These are phyloP conservation scores for Cebus imitator DNA, from an alignment of 2,113 vertebrate genomes.

Conservation along the genomic window DNA sequence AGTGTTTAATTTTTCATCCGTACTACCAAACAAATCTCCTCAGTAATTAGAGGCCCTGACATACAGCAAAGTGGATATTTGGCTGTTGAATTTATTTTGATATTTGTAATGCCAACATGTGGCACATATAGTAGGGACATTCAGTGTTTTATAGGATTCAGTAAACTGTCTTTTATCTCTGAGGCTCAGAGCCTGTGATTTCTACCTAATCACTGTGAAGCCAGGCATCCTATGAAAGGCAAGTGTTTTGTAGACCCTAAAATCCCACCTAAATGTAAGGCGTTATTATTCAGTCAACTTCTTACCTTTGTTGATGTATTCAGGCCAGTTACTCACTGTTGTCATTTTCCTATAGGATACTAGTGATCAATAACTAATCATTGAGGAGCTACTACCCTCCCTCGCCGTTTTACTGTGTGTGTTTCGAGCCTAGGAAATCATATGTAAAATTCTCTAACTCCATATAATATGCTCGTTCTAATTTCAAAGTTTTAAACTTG, in stretches of 20 bases:
- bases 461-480: not conserved
- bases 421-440: not conserved
- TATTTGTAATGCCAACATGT: not conserved
- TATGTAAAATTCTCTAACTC: not conserved
- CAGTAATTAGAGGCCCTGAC: slow-evolving; percentile 19
- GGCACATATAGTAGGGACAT: not conserved
- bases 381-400: not conserved
- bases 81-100: slow-evolving; percentile 31
- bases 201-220: slow-evolving; percentile 21
- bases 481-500: not conserved
- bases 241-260: not conserved
- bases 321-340: not conserved
- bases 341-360: not conserved
- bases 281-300: not conserved
- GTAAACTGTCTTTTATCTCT: not conserved
- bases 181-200: not conserved
- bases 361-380: not conserved
- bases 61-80: not conserved
- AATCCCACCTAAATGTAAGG: not conserved
- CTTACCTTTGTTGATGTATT: not conserved
- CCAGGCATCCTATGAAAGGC: not conserved
- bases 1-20: slow-evolving; percentile 43
- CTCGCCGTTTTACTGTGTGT: not conserved
- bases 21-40: slow-evolving; percentile 21
- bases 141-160: not conserved